Base-by-base conservation (phyloP, 1,140 invertebrate species). In the Eriosoma lanigerum region DNA sequence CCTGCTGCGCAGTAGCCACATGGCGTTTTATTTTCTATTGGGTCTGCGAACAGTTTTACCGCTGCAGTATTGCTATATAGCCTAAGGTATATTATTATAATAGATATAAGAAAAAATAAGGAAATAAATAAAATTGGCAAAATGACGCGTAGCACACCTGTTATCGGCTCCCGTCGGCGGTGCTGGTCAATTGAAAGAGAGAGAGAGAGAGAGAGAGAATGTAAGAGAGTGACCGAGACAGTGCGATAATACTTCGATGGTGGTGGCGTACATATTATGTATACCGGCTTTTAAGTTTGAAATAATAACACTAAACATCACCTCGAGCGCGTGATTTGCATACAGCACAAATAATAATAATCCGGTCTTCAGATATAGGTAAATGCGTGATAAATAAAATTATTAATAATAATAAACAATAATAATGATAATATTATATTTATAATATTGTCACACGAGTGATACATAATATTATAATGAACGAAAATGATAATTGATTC, bases 301-400 rank as follows among this genome's bases (percentile, higher is more conserved):
- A 38, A n/a, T n/a, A n/a, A n/a, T n/a, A 38, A 38, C 32, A 38
- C n/a, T 21, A 24, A 66, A 66, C 64, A 32, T 66, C 64, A 68
- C 66, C 66, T 24, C 44, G 44, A 68, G 66, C 66, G 64, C 21
- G 13, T 13, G 15, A 68, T 68, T 68, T 68, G 44, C 66, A 48
- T 68, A 68, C 44, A 9, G 38, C 44, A 68, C 66, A 21, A 68
- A 48, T 68, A 64, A 68, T 68, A 44, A 48, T 68, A 68, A 68
- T 48, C 38, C 2, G 21, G 64, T 46, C 64, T 46, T 48, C 26
- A 48, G 38, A 5, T 38, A 38, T 38, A 4, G 8, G 8, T 38
- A 38, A 8, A 38, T 29, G 21, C 44, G 8, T 21, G 6, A 3
- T 13, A 1, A n/a, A 26, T 68, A 48, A 3, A 68, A 68, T 38